Percentiles rank a stretch among this genome's conserved stretches.
Conservation (phyloP, 2,888 invertebrate genomes). For the Scaptomyza tumidula region DNA sequence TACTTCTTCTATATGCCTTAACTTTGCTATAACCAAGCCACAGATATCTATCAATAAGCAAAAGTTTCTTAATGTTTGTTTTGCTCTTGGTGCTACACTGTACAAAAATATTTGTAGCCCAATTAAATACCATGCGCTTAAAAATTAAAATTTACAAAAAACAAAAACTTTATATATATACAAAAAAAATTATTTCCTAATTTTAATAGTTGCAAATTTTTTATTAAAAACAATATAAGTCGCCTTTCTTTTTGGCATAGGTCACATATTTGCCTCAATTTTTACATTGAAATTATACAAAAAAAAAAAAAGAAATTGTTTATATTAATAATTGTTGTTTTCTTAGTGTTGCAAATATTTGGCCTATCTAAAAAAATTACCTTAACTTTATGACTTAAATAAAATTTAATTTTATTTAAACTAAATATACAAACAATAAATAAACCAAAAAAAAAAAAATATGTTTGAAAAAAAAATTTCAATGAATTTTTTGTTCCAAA, state of each 20-base stretch:
- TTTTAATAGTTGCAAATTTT: slow-evolving; percentile 73
- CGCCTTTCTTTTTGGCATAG: slow-evolving; percentile 9
- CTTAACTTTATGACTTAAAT: slow-evolving; percentile 68
- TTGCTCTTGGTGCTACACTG: slow-evolving; percentile 24
- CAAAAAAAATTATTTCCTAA: slow-evolving; percentile 61
- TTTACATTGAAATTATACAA: slow-evolving; percentile 11
- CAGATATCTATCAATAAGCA: slow-evolving; percentile 48
- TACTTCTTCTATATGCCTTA: slow-evolving; percentile 26
- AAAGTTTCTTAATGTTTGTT: slow-evolving; percentile 19
- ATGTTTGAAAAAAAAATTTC: slow-evolving; percentile 32
- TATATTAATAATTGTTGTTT: slow-evolving; percentile 29
- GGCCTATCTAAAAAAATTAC: slow-evolving; percentile 41
- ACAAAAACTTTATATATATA: slow-evolving; percentile 34
- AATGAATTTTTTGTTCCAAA: slow-evolving; percentile 41
- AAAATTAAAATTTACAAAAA: slow-evolving; percentile 37
- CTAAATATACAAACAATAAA: slow-evolving; percentile 47
- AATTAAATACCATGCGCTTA: slow-evolving; percentile 39
- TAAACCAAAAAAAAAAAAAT: slow-evolving; percentile 65
- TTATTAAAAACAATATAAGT: slow-evolving; percentile 35
- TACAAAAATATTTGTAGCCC: slow-evolving; percentile 34
- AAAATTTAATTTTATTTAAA: slow-evolving; percentile 74
- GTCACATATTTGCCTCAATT: slow-evolving; percentile 32
- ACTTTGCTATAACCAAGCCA: slow-evolving; percentile 34
- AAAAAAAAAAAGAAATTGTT: slow-evolving; percentile 2
- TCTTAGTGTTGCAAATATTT: slow-evolving; percentile 35